Evolutionary conservation across 2,113 vertebrate species (phyloP), one percentile per base, ranked within the genome.

Genomic region (Chrysochloris asiatica): DNA sequence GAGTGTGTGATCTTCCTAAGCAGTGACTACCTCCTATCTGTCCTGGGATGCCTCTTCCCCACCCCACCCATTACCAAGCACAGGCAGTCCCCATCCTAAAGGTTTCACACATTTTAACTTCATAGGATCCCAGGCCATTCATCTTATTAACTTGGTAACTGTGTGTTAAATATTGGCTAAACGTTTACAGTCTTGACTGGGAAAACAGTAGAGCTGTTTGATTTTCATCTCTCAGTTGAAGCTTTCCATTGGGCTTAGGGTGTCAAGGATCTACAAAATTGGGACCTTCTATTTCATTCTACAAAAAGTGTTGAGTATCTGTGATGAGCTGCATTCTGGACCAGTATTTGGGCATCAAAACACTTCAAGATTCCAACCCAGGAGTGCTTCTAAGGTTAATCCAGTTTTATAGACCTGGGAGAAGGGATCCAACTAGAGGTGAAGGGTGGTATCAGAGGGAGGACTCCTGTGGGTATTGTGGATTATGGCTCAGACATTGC

Each of bases 131-230:
- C 45, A 86, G 92, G 67, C 11, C 43, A 50, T 52, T 83, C 89
- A 41, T 95, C 96, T 96, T 91, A 93, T 83, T 94, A 96, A 86
- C 83, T 93, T 85, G 71, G 1, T 83, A 84, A 93, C 41, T 93
- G 90, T 22, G 21, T 1, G 30, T 72, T 93, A 81, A 52, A 91
- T 92, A 52, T 73, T 50, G 77, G 76, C 16, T 38, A 84, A 82
- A 89, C 75, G 72, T 69, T 89, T 83, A 76, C 73, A 47, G 78
- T 75, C 54, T 69, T 43, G 83, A 48, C 75, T 30, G 52, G 92
- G 80, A 92, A 52, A 95, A 92, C 65, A 3, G 72, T 48, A 33
- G 71, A 89, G 28, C 71, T 88, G 85, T 95, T 93, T 41, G 33
- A 69, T 90, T 94, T 90, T 86, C 81, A 52, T 30, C 59, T 83